These are phyloP conservation scores for Dysmachus trigonus DNA, from an alignment of 2,888 invertebrate species.

Conservation along the genomic window DNA sequence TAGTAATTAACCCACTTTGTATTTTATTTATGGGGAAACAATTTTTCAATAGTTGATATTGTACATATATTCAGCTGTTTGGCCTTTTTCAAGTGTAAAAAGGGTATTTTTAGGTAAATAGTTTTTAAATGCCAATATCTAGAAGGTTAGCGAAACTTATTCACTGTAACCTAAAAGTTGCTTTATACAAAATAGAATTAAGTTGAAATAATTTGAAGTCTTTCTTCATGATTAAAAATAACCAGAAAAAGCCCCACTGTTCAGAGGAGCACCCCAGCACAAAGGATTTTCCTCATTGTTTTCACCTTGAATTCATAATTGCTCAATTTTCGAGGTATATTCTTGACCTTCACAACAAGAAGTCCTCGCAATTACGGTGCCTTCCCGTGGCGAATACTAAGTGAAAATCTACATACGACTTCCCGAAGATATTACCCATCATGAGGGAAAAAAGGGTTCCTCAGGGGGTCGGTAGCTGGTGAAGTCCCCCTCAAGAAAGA, in stretches of 20 bases:
- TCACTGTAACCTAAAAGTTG: not conserved
- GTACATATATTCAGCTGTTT: too few species aligned
- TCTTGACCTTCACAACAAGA: not conserved
- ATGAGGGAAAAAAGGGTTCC: too few species aligned
- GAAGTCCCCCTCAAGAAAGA: not conserved
- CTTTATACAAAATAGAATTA: not conserved
- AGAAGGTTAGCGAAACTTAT: not conserved
- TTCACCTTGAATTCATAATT: constrained; percentile 13
- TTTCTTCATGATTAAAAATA: not conserved
- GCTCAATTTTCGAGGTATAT: not conserved
- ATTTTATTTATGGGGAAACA: too few species aligned
- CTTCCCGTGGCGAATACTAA: not conserved
- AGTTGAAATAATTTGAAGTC: not conserved
- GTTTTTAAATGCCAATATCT: not conserved
- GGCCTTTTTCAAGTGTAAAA: too few species aligned
- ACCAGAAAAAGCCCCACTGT: not conserved
- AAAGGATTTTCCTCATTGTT: not conserved
- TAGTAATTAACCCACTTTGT: too few species aligned
- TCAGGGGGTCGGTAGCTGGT: not conserved
- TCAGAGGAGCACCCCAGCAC: not conserved
- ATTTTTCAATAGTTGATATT: too few species aligned
- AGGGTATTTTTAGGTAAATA: not conserved
- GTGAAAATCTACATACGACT: not conserved
- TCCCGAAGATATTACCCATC: not conserved
- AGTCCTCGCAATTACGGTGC: not conserved